Base-by-base conservation (phyloP, 2,797 vertebrate species). In the Fratercula arctica region DNA sequence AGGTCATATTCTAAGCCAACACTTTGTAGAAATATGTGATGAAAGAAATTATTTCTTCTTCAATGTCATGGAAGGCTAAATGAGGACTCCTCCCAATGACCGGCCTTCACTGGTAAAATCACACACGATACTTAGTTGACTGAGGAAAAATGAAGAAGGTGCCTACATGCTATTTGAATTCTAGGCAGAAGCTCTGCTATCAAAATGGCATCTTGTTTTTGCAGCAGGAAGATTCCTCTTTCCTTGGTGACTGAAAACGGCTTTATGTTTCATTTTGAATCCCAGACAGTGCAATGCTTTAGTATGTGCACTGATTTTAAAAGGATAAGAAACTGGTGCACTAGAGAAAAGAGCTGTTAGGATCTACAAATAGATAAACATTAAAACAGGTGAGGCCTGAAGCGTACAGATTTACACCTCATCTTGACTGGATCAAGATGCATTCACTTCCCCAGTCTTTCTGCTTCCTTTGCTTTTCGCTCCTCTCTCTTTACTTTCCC, bases 91-190 rank as follows among this genome's bases (percentile, higher is more conserved):
- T 67, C 24, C 26, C n/a, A 15, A 28, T 4, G 11, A 63, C 20
- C 0, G 1, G 15, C 21, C 50, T 82, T 73, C 20, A 31, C 16
- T 0, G 0, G 17, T 73, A 73, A 85, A 80, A 48, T 17, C 23
- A 24, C 63, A 17, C 1, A 1, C 43, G 59, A 63, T 81, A 24
- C 39, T 45, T 59, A 72, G 46, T 7, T 76, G 57, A 86, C 66
- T 75, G 37, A 31, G 31, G 31, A n/a, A 81, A 68, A 89, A 73
- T 13, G 6, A 76, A 83, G 50, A 63, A 35, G 37, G 14, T 51
- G 17, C 12, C 66, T 77, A 14, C 16, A 12, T 68, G 16, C 23
- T 53, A 16, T 60, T 54, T 64, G 31, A 43, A 28, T 59, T 83
- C 50, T 48, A 89, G 50, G 23, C 33, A 70, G 78, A 70, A 84